Evolutionary conservation across 2,113 vertebrate genomes (phyloP), one percentile per base, ranked within the genome.

Genomic region (Labeo catla): DNA sequence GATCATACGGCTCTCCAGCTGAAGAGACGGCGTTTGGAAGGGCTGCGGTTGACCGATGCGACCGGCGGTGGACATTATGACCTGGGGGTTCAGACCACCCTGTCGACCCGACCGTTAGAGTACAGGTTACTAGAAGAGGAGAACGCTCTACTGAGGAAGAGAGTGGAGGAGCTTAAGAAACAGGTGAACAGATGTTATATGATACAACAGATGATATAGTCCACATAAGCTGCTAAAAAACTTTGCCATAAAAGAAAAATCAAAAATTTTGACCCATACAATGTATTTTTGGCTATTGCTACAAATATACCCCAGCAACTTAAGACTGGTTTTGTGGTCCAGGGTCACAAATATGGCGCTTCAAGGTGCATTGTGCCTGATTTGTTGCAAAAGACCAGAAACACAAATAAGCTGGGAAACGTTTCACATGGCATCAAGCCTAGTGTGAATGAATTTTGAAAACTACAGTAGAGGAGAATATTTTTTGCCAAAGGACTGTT

Each of bases 111-210:
- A 4, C 92, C 95, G 0, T 93, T 97, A 61, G 98, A 99, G 88
- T 98, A 96, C 92, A 94, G 97, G 76, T 95, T 98, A 84, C 92
- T 99, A 83, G 97, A 99, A 86, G 98, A 99, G 89, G 98, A 99
- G 91, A 99, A 99, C 87, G 85, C 92, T 21, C 91, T 99, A 91
- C 95, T 99, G 88, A 94, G 98, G 81, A 99, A 97, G 39, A 96
- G 98, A 3, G 96, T 99, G 54, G 98, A 99, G 88, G 98, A 99
- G 84, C 92, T 99, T 11, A 99, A 98, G 93, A 99, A 99, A 86
- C 95, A 96, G 95, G 95, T 95, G 49, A 89, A 88, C 65, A 7
- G 28, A 11, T 15, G 57, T 59, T 59, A 59, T 28, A 28, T 28
- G 28, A 28, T 28, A 28, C 39, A 39, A 39, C 28, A 39, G 5